These are phyloP conservation scores for Capitulum mitella DNA, from an alignment of 2,888 invertebrate genomes.

Conservation along the genomic window DNA sequence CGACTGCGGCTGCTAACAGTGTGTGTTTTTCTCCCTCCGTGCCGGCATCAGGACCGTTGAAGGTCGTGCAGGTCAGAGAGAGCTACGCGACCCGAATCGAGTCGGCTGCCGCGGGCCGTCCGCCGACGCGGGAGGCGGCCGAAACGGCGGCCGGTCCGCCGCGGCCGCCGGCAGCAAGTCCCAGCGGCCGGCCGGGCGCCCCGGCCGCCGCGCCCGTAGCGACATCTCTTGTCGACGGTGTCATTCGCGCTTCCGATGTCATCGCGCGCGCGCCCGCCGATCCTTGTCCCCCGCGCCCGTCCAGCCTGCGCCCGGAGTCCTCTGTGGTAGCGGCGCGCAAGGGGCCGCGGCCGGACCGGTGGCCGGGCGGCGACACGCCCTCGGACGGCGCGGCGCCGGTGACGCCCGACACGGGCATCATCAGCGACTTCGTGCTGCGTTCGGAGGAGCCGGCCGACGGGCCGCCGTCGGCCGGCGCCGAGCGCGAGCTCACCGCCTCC, in stretches of 20 bases:
- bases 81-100: neutral
- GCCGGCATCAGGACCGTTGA: conserved; percentile 9
- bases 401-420: conserved; percentile 16
- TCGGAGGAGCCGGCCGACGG: neutral
- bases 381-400: neutral
- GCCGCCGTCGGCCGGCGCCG: neutral
- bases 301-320: conserved; percentile 18
- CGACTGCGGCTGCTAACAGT: conserved; percentile 5
- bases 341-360: neutral
- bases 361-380: neutral
- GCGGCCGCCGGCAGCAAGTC: neutral
- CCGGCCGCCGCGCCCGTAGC: neutral
- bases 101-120: neutral
- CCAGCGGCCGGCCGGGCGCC: neutral
- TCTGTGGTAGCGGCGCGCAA: neutral
- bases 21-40: neutral
- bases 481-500: neutral
- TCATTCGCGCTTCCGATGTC: conserved; percentile 28
- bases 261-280: conserved; percentile 28
- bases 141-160: neutral
- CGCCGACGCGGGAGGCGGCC: neutral
- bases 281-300: conserved; percentile 33
- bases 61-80: neutral
- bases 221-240: neutral
- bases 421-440: neutral